Evolutionary conservation across 37 sponge, comb jelly and placozoan genomes (phyloP).

Genomic region (Crambe crambe): DNA sequence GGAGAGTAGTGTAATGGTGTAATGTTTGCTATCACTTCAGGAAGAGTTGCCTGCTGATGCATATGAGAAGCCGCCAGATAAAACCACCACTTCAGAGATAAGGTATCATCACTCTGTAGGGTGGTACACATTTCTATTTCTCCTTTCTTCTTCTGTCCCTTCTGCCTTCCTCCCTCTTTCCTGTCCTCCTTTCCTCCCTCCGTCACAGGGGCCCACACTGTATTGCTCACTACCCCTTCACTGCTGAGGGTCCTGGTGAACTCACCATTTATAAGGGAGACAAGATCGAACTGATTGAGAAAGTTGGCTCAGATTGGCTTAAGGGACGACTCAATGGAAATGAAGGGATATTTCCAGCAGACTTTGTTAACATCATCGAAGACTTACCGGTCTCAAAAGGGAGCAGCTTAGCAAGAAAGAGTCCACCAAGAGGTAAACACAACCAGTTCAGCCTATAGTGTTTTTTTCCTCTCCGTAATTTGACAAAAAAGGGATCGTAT

Average conservation of each 20-base stretch:
- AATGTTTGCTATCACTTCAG: not conserved
- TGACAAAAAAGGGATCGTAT: too few relatives aligned
- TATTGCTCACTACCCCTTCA: slow-evolving; percentile 53
- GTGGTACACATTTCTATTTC: not conserved
- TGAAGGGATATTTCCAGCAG: slow-evolving; percentile 74
- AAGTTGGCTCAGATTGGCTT: slow-evolving; percentile 70
- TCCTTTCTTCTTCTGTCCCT: not conserved
- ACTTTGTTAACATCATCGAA: slow-evolving; percentile 71
- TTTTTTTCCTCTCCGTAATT: too few relatives aligned
- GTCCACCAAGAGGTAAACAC: not conserved
- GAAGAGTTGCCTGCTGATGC: slow-evolving; percentile 54
- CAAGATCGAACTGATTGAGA: slow-evolving; percentile 54
- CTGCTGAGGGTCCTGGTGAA: slow-evolving; percentile 59
- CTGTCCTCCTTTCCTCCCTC: slow-evolving; percentile 2
- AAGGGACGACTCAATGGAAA: slow-evolving; percentile 46
- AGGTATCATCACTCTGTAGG: not conserved
- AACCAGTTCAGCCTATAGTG: not conserved
- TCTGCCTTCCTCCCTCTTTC: slow-evolving; percentile 2
- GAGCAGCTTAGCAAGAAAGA: not conserved
- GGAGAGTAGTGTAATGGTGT: not conserved
- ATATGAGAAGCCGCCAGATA: not conserved
- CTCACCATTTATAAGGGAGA: slow-evolving; percentile 69
- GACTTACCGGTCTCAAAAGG: slow-evolving; percentile 1
- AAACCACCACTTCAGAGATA: slow-evolving; percentile 3
- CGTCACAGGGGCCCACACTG: slow-evolving; percentile 62